These are phyloP conservation scores for Andrena dorsata DNA, from an alignment of 2,888 invertebrate species.

Conservation along the genomic window DNA sequence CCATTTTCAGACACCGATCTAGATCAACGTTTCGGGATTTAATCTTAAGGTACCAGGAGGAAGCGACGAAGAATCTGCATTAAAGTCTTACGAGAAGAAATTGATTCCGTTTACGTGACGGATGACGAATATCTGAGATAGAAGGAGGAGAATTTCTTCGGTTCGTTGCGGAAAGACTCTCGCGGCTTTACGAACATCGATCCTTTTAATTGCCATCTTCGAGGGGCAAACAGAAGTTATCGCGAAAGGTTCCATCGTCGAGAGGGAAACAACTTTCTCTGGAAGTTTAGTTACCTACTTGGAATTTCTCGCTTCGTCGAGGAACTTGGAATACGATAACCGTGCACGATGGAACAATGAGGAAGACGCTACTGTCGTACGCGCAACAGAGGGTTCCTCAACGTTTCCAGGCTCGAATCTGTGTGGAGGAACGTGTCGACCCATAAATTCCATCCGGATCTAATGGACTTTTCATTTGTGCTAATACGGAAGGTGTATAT, in stretches of 20 bases:
- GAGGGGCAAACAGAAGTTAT: neutral
- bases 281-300: neutral
- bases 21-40: neutral
- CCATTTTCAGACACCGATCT: neutral
- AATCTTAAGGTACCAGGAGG: neutral
- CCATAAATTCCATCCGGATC: neutral
- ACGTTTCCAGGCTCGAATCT: neutral
- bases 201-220: neutral
- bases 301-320: neutral
- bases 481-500: too few relatives aligned
- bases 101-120: neutral
- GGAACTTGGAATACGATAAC: neutral
- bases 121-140: neutral
- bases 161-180: neutral
- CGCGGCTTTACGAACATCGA: neutral
- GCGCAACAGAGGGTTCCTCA: neutral
- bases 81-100: neutral
- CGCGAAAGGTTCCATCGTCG: neutral
- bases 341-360: neutral
- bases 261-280: neutral
- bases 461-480: too few relatives aligned
- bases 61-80: neutral
- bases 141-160: neutral
- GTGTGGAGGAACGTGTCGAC: neutral
- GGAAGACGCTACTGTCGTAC: neutral